Base-by-base conservation (phyloP, 2,797 vertebrate genomes). In the Manis crassicaudata region DNA sequence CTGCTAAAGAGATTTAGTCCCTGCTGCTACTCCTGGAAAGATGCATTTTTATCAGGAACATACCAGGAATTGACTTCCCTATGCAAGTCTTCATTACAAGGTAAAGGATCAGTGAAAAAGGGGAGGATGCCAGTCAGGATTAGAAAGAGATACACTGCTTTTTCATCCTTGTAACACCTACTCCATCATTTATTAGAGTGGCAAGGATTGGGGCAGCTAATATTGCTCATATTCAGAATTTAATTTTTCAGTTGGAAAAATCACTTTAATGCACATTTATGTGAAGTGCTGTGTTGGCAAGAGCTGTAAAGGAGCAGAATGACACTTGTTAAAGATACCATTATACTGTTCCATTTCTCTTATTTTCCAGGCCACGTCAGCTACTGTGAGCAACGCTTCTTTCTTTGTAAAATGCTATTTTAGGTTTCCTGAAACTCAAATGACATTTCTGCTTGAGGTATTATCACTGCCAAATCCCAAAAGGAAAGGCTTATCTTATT, bases 331-430 rank as follows among this genome's bases (percentile, higher is more conserved):
- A 65, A 73, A 89, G 92, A 94, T 85, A 81, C 37, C 29, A 82
- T 90, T 63, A 87, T 75, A 43, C 75, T 81, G 96, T 96, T 94
- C 73, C 46, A 75, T 1, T 83, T 88, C 92, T 90, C 67, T 81
- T 84, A 43, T 62, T 86, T 91, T 92, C 73, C 32, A 80, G 40
- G 79, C 85, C 0, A 0, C 79, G 70, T 58, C 37, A 75, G 68
- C 75, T 50, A 67, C 77, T 83, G 67, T 46, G 79, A 90, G 58
- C 63, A 93, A 46, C 79, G 54, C 27, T 90, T 8, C 40, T 91
- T 88, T 92, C 87, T 75, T 52, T 83, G 29, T 65, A 90, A 95
- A 82, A 60, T 80, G 52, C 92, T 95, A 77, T 73, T 96, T 83
- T 79, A 80, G 60, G 25, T 82, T 62, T 76, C 52, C 43, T 37